Percentiles rank a stretch among this genome's conserved stretches.
Evolutionary conservation across 2,797 vertebrate genomes (phyloP).

Genomic region (Anguilla marmorata): DNA sequence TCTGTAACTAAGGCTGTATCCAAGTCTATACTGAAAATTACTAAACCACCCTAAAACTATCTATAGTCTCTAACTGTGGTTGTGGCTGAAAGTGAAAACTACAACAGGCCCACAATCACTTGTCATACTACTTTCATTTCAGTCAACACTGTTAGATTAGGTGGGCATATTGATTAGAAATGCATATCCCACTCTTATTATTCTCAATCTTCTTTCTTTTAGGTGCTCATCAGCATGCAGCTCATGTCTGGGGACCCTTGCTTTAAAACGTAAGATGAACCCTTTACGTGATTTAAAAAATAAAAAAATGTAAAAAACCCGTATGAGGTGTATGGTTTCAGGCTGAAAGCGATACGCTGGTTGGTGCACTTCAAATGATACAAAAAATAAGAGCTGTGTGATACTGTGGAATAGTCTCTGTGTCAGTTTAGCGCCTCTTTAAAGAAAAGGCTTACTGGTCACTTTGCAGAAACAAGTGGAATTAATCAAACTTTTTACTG

Average conservation of each 20-base stretch:
- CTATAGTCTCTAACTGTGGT: background rate
- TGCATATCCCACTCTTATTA: background rate
- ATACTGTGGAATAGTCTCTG: background rate
- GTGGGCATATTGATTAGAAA: background rate
- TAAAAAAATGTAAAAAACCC: too few relatives aligned
- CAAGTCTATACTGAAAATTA: background rate
- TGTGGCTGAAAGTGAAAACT: background rate
- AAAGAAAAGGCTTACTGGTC: background rate
- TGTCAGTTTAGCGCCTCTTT: background rate
- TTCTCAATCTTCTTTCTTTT: slow-evolving; percentile 32
- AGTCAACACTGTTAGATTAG: background rate
- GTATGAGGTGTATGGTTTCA: background rate
- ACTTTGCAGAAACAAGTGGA: background rate
- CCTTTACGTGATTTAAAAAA: background rate
- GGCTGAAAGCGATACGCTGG: background rate
- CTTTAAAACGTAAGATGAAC: slow-evolving; percentile 90
- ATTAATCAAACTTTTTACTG: background rate
- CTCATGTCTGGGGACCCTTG: slow-evolving; percentile 97
- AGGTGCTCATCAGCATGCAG: slow-evolving; percentile 95
- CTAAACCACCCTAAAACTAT: background rate
- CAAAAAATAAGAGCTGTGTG: background rate
- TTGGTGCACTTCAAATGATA: background rate
- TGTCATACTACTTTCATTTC: background rate
- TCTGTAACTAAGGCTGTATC: background rate
- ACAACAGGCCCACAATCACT: background rate